Evolutionary conservation across 1,140 invertebrate genomes (phyloP).

Genomic region (Diachasmimorpha longicaudata): DNA sequence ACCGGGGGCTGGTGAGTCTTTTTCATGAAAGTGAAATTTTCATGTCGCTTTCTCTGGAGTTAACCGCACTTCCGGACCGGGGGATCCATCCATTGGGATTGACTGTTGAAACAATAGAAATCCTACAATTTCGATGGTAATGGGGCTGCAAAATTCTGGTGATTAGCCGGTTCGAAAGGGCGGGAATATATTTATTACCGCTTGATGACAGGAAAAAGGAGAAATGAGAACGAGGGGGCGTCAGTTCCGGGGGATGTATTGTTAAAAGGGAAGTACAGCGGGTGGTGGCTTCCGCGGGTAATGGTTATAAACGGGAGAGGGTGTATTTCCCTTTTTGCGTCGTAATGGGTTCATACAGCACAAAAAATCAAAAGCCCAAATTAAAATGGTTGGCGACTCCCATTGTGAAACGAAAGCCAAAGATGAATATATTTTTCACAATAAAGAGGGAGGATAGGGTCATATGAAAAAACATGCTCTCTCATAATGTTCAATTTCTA

Average conservation of each 20-base stretch:
- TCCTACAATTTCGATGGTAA: not conserved
- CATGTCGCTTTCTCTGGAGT: not conserved
- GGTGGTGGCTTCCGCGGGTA: not conserved
- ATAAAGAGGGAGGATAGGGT: no score
- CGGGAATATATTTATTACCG: no score
- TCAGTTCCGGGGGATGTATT: not conserved
- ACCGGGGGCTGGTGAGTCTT: not conserved
- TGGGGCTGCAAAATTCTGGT: not conserved
- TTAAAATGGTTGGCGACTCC: no score
- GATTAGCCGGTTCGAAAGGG: no score
- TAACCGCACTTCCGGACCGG: not conserved
- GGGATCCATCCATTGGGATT: not conserved
- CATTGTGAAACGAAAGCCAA: not conserved
- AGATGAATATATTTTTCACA: not conserved
- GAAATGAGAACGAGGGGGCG: not conserved
- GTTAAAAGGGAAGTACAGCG: not conserved
- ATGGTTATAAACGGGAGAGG: not conserved
- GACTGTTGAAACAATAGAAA: not conserved
- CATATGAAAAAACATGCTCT: not conserved
- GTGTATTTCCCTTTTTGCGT: not conserved
- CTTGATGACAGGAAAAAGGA: not conserved
- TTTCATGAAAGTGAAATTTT: not conserved
- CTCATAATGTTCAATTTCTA: conserved; percentile 34
- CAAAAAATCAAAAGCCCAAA: no score
- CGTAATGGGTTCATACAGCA: not conserved